These are phyloP conservation scores for Protobothrops flavoviridis DNA, from an alignment of 2,113 vertebrate species.

Conservation along the genomic window DNA sequence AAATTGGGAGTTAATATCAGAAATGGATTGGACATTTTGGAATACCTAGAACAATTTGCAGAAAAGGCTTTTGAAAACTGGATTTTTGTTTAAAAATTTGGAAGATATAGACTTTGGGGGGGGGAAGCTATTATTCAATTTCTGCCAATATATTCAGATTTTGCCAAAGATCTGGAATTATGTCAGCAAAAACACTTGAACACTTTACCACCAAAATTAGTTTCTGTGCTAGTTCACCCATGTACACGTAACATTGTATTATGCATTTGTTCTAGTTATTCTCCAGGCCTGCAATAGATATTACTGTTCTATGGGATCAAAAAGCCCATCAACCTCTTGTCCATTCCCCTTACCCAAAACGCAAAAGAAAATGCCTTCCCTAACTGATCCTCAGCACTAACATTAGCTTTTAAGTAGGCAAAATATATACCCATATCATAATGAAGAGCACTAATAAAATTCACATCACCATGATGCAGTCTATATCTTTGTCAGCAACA, in stretches of 20 bases:
- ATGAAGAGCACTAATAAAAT: background rate
- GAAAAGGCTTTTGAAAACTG: no score
- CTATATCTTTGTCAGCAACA: background rate
- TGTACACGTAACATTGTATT: background rate
- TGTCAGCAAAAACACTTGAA: background rate
- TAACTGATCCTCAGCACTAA: background rate
- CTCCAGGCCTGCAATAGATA: background rate
- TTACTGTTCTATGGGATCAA: background rate
- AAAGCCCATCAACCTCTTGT: background rate
- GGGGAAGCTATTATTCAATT: background rate
- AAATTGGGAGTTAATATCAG: no score
- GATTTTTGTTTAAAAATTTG: no score
- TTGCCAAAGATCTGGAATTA: background rate
- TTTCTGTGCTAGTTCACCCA: background rate
- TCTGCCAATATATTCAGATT: background rate
- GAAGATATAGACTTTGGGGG: no score
- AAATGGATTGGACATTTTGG: no score
- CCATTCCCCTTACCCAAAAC: background rate
- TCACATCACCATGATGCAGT: background rate
- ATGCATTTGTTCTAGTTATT: background rate
- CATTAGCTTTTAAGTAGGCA: background rate
- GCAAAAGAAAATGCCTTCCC: background rate
- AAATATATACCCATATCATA: background rate
- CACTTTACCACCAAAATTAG: background rate
- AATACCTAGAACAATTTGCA: no score